These are phyloP conservation scores for Chymomyza amoena DNA, from an alignment of 2,888 invertebrate species.

Conservation along the genomic window DNA sequence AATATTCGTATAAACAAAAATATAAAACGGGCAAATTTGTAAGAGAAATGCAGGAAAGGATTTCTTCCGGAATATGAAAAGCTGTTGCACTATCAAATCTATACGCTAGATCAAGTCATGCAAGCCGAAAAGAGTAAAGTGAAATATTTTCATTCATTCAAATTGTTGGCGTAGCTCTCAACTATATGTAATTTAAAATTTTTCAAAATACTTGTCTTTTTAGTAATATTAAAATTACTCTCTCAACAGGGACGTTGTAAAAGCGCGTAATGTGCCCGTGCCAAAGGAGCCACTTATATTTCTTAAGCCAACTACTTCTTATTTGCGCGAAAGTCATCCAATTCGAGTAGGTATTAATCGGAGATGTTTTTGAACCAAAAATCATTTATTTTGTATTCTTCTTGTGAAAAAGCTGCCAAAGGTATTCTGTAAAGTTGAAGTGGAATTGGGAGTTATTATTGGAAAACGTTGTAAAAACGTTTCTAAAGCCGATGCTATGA, in stretches of 20 bases:
- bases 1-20: not conserved
- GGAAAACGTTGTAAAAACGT: conserved; percentile 82
- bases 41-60: too few relatives aligned
- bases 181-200: conserved; percentile 81
- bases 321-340: conserved; percentile 82
- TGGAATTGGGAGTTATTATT: conserved; percentile 88
- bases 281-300: conserved; percentile 85
- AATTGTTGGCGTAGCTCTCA: conserved; percentile 83
- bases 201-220: conserved; percentile 1
- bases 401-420: conserved; percentile 81
- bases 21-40: not conserved
- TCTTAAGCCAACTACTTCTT: conserved; percentile 85
- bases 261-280: conserved; percentile 81
- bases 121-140: too few relatives aligned
- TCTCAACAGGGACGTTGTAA: conserved; percentile 75
- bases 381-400: not conserved
- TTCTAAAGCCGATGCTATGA: conserved; percentile 80
- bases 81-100: too few relatives aligned
- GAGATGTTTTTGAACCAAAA: not conserved
- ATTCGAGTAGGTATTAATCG: conserved; percentile 80
- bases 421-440: conserved; percentile 83
- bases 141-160: too few relatives aligned
- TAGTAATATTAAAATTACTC: conserved; percentile 79
- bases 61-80: too few relatives aligned
- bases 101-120: too few relatives aligned